A percentile compares a stretch with the other conserved stretches of the same genome.
These are phyloP conservation scores for Malurus melanocephalus DNA, from an alignment of 2,113 vertebrate species.

Conservation along the genomic window DNA sequence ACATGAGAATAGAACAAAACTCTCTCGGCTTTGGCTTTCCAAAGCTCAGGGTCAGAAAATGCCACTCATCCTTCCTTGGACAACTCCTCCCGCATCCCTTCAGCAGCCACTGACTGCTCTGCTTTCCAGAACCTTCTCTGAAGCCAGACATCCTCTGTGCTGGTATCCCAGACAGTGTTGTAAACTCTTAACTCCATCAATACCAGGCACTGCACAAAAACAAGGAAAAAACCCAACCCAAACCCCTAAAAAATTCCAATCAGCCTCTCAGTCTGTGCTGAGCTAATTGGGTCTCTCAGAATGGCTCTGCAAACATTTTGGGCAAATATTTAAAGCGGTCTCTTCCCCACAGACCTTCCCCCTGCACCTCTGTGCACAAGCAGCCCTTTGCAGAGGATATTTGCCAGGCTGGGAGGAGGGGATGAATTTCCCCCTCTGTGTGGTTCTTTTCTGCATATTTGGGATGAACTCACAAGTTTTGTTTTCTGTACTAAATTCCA, in stretches of 20 bases:
- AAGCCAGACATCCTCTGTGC: neutral
- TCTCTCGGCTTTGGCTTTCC: neutral
- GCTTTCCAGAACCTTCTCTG: neutral
- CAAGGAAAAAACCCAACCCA: neutral
- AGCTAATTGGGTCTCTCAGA: neutral
- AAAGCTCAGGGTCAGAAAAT: neutral
- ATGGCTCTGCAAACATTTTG: neutral
- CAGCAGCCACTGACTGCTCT: fast-evolving
- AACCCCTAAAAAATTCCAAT: neutral
- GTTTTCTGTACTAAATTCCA: neutral
- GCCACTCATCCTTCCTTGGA: neutral
- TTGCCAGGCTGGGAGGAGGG: neutral
- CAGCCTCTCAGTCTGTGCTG: neutral
- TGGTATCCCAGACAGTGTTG: neutral
- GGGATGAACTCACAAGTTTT: neutral
- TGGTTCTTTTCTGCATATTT: neutral
- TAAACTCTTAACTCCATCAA: neutral
- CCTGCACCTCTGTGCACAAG: neutral
- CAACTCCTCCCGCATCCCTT: neutral
- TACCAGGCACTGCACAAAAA: neutral
- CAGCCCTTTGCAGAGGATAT: neutral
- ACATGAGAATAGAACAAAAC: neutral
- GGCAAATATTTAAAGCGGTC: neutral
- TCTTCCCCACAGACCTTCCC: neutral
- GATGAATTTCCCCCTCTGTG: neutral